Evolutionary conservation across 2,888 invertebrate genomes (phyloP), one percentile per base, ranked within the genome.

Genomic region (Oxystoma pomonae): DNA sequence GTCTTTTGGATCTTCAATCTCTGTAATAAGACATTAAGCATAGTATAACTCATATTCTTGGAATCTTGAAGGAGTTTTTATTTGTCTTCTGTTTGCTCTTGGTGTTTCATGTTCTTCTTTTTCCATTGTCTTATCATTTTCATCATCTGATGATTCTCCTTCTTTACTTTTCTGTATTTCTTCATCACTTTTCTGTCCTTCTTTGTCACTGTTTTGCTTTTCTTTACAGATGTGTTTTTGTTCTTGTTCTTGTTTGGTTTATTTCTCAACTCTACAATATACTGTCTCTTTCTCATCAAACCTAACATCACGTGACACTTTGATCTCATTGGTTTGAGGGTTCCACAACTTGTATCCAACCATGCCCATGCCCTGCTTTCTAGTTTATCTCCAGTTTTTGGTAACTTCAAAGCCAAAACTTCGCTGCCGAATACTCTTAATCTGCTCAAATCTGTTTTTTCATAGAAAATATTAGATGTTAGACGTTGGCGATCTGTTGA

Each of bases 281-380:
- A 66, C 60, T 64, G 56, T 65, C 50, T 64, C 57, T 57, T 53
- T 63, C 65, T 72, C 70, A 63, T 70, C 64, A 62, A 72, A 70
- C 61, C 18, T 66, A 20, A 72, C 70, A 68, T 72, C 68, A 67
- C 70, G 64, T 50, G 68, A 64, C n/a, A 20, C 50, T 16, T 65
- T 56, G 17, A 71, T 64, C 65, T 68, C 51, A 53, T 71, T 58
- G 53, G 57, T 63, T 21, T 66, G 60, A 16, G 35, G 49, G 62
- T 68, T 53, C 67, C 68, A 73, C 52, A 72, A 58, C 58, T 68
- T 59, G 22, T 71, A 72, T 12, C n/a, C n/a, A n/a, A n/a, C n/a
- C n/a, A n/a, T n/a, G n/a, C n/a, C n/a, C n/a, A n/a, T n/a, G n/a
- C n/a, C n/a, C n/a, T n/a, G n/a, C n/a, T n/a, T n/a, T n/a, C n/a